Percentiles rank a stretch among this genome's conserved stretches.
Evolutionary conservation across 2,888 invertebrate species (phyloP).

Genomic region (Toxonevra muliebris): DNA sequence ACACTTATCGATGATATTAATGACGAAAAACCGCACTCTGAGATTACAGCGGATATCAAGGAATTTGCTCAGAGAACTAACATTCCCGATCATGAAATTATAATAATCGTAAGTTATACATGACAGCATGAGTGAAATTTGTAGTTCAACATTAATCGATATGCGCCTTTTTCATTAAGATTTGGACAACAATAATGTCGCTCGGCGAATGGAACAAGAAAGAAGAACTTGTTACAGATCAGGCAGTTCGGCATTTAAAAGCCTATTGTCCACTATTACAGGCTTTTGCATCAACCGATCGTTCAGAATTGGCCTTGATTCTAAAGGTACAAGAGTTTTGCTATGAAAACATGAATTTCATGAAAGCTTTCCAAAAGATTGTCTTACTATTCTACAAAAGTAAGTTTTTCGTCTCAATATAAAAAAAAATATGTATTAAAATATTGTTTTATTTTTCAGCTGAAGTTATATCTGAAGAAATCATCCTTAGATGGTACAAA

Average conservation of each 20-base stretch:
- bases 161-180: constrained; percentile 65
- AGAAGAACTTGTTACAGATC: constrained; percentile 95
- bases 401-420: constrained; percentile 58
- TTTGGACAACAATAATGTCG: constrained; percentile 95
- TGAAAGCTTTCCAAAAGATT: constrained; percentile 98
- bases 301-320: constrained; percentile 88
- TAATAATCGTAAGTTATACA: constrained; percentile 75
- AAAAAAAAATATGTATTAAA: background rate
- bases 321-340: constrained; percentile 96
- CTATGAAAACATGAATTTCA: constrained; percentile 98
- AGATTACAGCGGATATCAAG: constrained; percentile 84
- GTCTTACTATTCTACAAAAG: constrained; percentile 96
- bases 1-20: constrained; percentile 85
- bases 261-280: constrained; percentile 86
- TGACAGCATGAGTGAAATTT: background rate
- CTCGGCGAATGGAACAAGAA: constrained; percentile 99
- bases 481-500: constrained; percentile 95
- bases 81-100: constrained; percentile 91
- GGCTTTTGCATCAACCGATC: constrained; percentile 85
- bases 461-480: constrained; percentile 94
- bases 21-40: constrained; percentile 86
- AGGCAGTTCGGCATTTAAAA: constrained; percentile 90
- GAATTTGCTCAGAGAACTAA: constrained; percentile 84
- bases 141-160: background rate
- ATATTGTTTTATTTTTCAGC: constrained; percentile 66